Base-by-base conservation (phyloP, 2,797 vertebrate species). In the Oreonectes daqikongensis region DNA sequence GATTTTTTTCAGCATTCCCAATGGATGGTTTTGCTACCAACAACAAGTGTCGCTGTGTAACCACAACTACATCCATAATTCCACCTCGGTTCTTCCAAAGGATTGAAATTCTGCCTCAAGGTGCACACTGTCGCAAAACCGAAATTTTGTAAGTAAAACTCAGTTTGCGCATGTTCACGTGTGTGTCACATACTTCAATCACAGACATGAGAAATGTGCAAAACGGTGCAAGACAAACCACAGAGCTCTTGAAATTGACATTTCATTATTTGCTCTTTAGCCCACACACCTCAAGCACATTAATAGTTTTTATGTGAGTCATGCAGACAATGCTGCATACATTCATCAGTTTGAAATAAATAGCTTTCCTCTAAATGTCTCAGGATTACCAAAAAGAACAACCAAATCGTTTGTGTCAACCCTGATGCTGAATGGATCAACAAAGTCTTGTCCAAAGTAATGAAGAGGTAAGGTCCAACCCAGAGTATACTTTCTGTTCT, bases 71-170 rank as follows among this genome's bases (percentile, higher is more conserved):
- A 0, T 1, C 3, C 17, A 0, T 0, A 0, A 2, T 83, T 3
- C 0, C n/a, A 4, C 0, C 2, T 0, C 2, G 0, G 0, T 0
- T 0, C 1, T 78, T 90, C 22, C 2, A 2, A 17, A 88, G 52
- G 4, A 40, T 92, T 0, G 85, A 88, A 75, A 55, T 90, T 38
- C 0, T 80, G 12, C 80, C 87, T 18, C 7, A 73, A 0, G 82
- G 85, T 0, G 79, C 88, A 72, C 15, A 46, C 38, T 92, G 91
- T 22, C 85, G 85, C 52, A 11, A 52, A 1, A 22, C 1, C 1
- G 85, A 91, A 78, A 70, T 88, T 55, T 55, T 84, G 91, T 92
- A 59, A 90, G 90, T 87, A 18, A n/a, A n/a, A 15, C 24, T n/a
- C 61, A 42, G 46, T 52, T 63, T 69, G n/a, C 3, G n/a, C n/a